Evolutionary conservation across 1,140 invertebrate genomes (phyloP).

Genomic region (Centruroides sculpturatus): DNA sequence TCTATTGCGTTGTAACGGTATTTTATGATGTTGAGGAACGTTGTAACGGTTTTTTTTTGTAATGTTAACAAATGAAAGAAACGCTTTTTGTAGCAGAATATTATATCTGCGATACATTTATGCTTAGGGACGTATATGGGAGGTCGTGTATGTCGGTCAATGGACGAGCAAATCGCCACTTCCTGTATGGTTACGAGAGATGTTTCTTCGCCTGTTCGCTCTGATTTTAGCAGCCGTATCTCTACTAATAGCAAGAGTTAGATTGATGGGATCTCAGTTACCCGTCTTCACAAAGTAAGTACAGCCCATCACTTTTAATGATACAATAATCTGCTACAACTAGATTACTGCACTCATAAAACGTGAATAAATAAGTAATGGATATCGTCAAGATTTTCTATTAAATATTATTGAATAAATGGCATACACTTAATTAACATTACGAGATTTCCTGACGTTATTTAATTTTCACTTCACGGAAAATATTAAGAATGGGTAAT

Average conservation of each 20-base stretch:
- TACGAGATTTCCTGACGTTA: no score
- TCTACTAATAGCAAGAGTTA: constrained; percentile 64
- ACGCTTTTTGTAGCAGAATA: neutral
- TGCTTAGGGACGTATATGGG: neutral
- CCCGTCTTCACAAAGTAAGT: constrained; percentile 79
- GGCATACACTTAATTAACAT: no score
- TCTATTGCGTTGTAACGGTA: no score
- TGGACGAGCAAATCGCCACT: neutral
- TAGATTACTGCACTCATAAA: neutral
- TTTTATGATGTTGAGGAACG: neutral
- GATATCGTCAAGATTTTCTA: no score
- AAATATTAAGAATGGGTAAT: no score
- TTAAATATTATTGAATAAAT: neutral
- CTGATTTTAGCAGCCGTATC: neutral
- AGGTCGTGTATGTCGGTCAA: neutral
- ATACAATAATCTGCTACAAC: neutral
- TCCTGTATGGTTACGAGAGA: neutral
- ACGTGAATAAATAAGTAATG: no score
- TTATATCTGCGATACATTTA: neutral
- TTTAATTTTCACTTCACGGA: no score
- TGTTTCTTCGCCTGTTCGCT: neutral
- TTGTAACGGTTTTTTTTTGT: neutral
- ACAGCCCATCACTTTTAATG: neutral
- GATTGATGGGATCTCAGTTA: constrained; percentile 89
- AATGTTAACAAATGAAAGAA: neutral